Conservation (phyloP, 1,140 invertebrate genomes). For the Heterodera carotae region DNA sequence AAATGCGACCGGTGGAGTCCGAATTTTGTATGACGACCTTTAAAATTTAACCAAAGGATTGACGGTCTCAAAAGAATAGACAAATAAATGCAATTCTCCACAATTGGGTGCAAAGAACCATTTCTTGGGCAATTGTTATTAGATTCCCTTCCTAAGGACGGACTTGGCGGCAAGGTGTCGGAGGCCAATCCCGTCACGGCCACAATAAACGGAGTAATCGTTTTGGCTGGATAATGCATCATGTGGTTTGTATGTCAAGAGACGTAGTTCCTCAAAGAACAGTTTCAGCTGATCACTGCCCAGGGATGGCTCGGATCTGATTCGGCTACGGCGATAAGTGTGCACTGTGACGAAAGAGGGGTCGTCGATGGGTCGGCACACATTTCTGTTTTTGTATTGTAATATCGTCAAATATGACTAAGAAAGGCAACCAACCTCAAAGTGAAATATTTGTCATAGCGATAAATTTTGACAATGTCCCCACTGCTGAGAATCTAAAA, state of each 20-base stretch:
- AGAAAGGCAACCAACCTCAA: slow-evolving; percentile 11
- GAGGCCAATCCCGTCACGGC: background rate
- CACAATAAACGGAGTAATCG: too few relatives aligned
- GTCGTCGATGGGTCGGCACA: background rate
- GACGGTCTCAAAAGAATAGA: too few relatives aligned
- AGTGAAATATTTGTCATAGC: slow-evolving; percentile 30
- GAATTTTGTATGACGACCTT: slow-evolving; percentile 21
- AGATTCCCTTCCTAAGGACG: too few relatives aligned
- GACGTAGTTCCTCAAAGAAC: slow-evolving; percentile 13
- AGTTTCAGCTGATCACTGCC: background rate
- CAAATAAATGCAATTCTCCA: too few relatives aligned
- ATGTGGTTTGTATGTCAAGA: too few relatives aligned
- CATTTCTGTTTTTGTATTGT: slow-evolving; percentile 7
- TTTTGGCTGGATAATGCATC: too few relatives aligned
- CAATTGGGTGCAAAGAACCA: too few relatives aligned
- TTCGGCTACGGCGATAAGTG: background rate
- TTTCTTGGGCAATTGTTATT: too few relatives aligned
- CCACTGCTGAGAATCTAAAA: slow-evolving; percentile 28
- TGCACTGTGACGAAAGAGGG: slow-evolving; percentile 22
- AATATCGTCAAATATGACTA: background rate
- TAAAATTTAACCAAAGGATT: too few relatives aligned
- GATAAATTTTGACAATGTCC: slow-evolving; percentile 27
- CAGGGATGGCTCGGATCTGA: background rate
- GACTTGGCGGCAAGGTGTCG: background rate
- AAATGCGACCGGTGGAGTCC: slow-evolving; percentile 15